Base-by-base conservation (phyloP, 2,113 vertebrate species). In the mouse (Mus musculus) region DNA sequence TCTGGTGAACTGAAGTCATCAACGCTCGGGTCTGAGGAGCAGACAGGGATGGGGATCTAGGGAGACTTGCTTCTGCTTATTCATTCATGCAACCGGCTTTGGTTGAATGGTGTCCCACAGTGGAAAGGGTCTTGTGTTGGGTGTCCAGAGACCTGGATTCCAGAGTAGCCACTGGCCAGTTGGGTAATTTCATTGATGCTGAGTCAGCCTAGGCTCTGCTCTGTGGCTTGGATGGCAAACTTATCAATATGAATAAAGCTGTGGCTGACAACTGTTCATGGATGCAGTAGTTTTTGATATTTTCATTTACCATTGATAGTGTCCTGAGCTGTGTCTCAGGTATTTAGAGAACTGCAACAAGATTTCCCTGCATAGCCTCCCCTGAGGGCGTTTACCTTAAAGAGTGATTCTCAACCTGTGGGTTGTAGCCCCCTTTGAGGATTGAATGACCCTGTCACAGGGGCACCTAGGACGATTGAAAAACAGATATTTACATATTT, bases 1-100 rank as follows among this genome's bases (percentile, higher is more conserved):
- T 61, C 90, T 90, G 71, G 78, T 10, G 13, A 75, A 76, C 84
- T n/a, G 82, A 92, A 91, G 71, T 72, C 67, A 33, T 93, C 49
- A 4, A 10, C 2, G 0, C 16, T 76, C 33, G 12, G 39, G 65
- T 54, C 49, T 76, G 59, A 73, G 67, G 73, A 90, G n/a, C 89
- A 86, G 46, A 90, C 42, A 61, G 30, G 63, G 78, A 19, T 69
- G 54, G 46, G 88, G 88, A 76, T 88, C 85, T 26, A 10, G 28
- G 92, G 88, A 93, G 72, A 59, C 36, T 59, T 26, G 52, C 39
- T 65, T 94, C 46, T 81, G 86, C 39, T 49, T 54, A 7, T 61
- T 94, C 52, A 49, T 76, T 90, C 39, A 3, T 77, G 59, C n/a
- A 65, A 17, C 39, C 72, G 13, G 73, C 86, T 90, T 88, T 90